Evolutionary conservation across 2,888 invertebrate genomes (phyloP).

Genomic region (Agrilus biguttatus): DNA sequence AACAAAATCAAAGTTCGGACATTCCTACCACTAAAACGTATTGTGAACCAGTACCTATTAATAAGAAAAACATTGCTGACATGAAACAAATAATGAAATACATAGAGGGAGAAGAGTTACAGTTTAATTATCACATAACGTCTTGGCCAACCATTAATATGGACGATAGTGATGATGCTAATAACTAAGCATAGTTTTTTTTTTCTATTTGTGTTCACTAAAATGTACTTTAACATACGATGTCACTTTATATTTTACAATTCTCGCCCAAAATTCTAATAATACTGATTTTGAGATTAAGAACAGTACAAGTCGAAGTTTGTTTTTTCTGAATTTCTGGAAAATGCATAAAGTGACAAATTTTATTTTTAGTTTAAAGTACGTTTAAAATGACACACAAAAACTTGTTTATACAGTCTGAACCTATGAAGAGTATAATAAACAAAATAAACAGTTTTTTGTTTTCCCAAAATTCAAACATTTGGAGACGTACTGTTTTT

Average conservation of each 20-base stretch:
- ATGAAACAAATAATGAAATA: no score
- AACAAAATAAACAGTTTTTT: constrained; percentile 2
- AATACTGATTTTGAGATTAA: constrained; percentile 2
- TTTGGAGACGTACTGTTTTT: constrained; percentile 2
- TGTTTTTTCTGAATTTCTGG: constrained; percentile 1
- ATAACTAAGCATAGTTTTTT: no score
- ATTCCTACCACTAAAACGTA: background rate
- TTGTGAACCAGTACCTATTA: constrained; percentile 1
- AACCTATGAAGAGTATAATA: constrained; percentile 2
- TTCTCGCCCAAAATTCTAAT: no score
- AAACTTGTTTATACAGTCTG: background rate
- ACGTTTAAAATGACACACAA: background rate
- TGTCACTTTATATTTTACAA: no score
- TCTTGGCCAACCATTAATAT: background rate
- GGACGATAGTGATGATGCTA: background rate
- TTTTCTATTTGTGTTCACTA: no score
- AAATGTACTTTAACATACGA: no score
- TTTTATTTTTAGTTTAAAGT: background rate
- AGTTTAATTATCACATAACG: no score
- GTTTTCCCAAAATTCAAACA: constrained; percentile 2
- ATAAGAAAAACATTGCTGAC: background rate
- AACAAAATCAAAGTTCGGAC: background rate
- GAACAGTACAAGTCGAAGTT: constrained; percentile 3
- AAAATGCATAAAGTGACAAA: constrained; percentile 1
- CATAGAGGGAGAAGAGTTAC: no score